Base-by-base conservation (phyloP, 2,797 vertebrate genomes). In the Peromyscus attwateri region DNA sequence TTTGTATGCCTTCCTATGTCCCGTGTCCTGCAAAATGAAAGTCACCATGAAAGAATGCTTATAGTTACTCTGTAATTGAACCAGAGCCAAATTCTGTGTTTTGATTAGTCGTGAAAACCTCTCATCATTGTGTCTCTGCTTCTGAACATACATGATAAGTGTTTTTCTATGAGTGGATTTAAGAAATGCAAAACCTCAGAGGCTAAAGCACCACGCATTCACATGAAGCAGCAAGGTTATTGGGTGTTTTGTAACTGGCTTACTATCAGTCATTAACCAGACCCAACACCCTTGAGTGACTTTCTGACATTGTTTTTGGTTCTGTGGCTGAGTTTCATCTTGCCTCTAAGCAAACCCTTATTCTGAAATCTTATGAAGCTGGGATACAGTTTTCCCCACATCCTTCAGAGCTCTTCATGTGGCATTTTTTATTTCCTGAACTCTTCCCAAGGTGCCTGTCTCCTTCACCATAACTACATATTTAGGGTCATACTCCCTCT, bases 131-230 rank as follows among this genome's bases (percentile, higher is more conserved):
- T 73, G n/a, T 82, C 55, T 85, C 55, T 81, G 77, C 64, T 68
- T 91, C 66, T 49, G 60, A 93, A 85, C 1, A 57, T 75, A 77
- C 60, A 79, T 19, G 40, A 37, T 79, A 93, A 80, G 6, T 66
- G 29, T 90, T 94, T 77, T 3, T 37, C 52, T 52, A 52, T 19
- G 7, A 62, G 27, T 52, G 29, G 27, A 16, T 87, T 75, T 84
- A 12, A 68, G 52, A 89, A 92, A 94, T 71, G 46, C 55, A 82
- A 87, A 95, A 89, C 13, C 8, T n/a, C 92, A 23, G 34, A 87
- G 37, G 49, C 4, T 19, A 94, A 92, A 90, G 12, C 8, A 43
- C 46, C 37, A 75, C 79, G 57, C 6, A 17, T 4, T 6, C 52
- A 87, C 79, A 21, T 60, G 10, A 94, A 81, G 9, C 0, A 91